Conservation (phyloP, 2,888 invertebrate species). For the Aphidoletes aphidimyza region DNA sequence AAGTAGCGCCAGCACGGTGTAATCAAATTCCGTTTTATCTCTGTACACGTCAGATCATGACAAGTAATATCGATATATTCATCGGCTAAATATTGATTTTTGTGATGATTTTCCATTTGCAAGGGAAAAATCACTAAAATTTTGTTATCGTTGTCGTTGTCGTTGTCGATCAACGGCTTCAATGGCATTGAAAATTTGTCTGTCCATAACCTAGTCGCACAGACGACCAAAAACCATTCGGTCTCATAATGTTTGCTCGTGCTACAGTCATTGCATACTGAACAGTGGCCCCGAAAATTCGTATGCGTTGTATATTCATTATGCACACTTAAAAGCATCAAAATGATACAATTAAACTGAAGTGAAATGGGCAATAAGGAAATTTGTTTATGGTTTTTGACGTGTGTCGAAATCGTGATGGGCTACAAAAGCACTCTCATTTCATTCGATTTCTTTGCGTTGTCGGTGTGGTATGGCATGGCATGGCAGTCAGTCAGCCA, state of each 20-base stretch:
- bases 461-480: not conserved
- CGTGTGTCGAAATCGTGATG: slow-evolving; percentile 34
- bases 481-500: slow-evolving; percentile 13
- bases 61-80: not conserved
- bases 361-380: slow-evolving; percentile 52
- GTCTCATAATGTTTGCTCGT: too few species aligned
- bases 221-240: not conserved
- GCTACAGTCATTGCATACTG: not conserved
- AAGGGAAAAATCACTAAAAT: not conserved
- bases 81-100: slow-evolving; percentile 29
- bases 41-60: not conserved
- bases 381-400: slow-evolving; percentile 54
- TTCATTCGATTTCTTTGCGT: not conserved
- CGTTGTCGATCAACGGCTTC: not conserved
- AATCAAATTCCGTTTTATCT: slow-evolving; percentile 31
- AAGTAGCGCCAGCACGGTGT: not conserved
- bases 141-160: too few species aligned
- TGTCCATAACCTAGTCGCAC: slow-evolving; percentile 22
- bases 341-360: slow-evolving; percentile 47
- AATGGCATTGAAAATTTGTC: not conserved
- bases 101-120: slow-evolving; percentile 6
- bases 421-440: not conserved
- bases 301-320: slow-evolving; percentile 12
- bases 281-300: not conserved
- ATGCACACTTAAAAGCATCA: slow-evolving; percentile 45